Conservation (phyloP, 1,140 invertebrate species). For the Hyphantria cunea region DNA sequence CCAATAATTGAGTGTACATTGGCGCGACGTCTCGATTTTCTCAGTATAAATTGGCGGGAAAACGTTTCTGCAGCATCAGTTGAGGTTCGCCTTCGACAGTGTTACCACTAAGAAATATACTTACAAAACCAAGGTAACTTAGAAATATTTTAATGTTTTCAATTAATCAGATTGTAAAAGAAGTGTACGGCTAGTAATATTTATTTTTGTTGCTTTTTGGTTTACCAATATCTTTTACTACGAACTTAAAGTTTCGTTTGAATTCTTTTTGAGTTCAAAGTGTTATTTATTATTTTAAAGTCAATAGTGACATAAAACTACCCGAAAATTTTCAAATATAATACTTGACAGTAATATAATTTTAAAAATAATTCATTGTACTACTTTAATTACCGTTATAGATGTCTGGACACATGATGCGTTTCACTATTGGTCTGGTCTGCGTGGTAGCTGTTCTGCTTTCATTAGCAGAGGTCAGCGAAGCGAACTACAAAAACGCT, state of each 20-base stretch:
- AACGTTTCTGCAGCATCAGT: conserved; percentile 55
- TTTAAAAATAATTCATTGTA: too few species aligned
- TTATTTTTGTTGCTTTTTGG: too few species aligned
- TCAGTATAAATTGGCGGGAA: conserved; percentile 66
- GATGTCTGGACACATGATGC: conserved; percentile 59
- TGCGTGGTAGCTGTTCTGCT: conserved; percentile 57
- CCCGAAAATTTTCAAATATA: too few species aligned
- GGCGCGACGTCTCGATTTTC: conserved; percentile 43
- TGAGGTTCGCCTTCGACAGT: conserved; percentile 44
- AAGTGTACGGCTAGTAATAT: too few species aligned
- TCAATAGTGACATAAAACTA: too few species aligned
- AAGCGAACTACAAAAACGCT: conserved; percentile 91
- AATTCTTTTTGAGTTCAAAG: too few species aligned
- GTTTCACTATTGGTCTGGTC: conserved; percentile 47
- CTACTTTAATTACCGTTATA: conserved; percentile 25
- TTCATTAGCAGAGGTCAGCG: conserved; percentile 61
- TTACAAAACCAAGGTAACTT: conserved; percentile 38
- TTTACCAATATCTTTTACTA: too few species aligned
- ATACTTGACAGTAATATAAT: too few species aligned
- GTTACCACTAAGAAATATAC: conserved; percentile 49
- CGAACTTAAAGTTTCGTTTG: too few species aligned
- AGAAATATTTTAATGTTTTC: too few species aligned
- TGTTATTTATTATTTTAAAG: too few species aligned
- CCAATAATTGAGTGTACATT: conserved; percentile 66
- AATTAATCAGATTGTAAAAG: too few species aligned